Evolutionary conservation across 2,113 vertebrate genomes (phyloP), one percentile per base, ranked within the genome.

Genomic region (Stomatorhinus ivindoensis): DNA sequence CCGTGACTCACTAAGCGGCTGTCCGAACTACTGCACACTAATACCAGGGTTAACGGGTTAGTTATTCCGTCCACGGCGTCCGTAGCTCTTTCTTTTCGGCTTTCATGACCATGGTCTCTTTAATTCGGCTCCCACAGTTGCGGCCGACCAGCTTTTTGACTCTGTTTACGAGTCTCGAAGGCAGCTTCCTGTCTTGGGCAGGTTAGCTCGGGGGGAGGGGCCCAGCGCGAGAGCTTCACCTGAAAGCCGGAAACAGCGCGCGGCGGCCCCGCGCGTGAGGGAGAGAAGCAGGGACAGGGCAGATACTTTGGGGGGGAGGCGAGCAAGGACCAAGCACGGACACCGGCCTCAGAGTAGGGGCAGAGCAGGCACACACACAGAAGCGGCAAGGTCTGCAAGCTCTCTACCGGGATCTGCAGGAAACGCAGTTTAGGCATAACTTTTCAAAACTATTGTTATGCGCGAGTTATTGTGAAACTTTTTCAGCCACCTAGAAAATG

Each of bases 141-240:
- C 44, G 51, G 55, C 42, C 88, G 92, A n/a, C 89, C 65, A 93
- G 93, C 92, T 93, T 92, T 92, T 90, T 87, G 90, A 46, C 39
- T 11, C 87, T 87, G 48, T 76, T 86, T 88, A 19, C 58, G 21
- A 2, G 88, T 89, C 47, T 89, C 10, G n/a, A 73, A 87, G 0
- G 3, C 73, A 51, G 55, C 95, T 95, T 95, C 95, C 95, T 95
- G 93, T 92, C 94, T 90, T 89, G 91, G 92, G 92, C 94, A 93
- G 92, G 90, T 91, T 47, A 89, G 7, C 44, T 82, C 73, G 0
- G 90, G 92, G 93, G 94, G 90, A 89, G 61, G 76, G 86, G 88
- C 86, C 87, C 92, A 87, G 69, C 17, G 69, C 89, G 1, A 53
- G 50, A 0, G 48, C 91, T 92, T 91, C 93, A 96, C 95, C 95